Percentiles rank a stretch among this genome's conserved stretches.
These are phyloP conservation scores for Dolichotis patagonum DNA, from an alignment of 2,113 vertebrate species.

Conservation along the genomic window DNA sequence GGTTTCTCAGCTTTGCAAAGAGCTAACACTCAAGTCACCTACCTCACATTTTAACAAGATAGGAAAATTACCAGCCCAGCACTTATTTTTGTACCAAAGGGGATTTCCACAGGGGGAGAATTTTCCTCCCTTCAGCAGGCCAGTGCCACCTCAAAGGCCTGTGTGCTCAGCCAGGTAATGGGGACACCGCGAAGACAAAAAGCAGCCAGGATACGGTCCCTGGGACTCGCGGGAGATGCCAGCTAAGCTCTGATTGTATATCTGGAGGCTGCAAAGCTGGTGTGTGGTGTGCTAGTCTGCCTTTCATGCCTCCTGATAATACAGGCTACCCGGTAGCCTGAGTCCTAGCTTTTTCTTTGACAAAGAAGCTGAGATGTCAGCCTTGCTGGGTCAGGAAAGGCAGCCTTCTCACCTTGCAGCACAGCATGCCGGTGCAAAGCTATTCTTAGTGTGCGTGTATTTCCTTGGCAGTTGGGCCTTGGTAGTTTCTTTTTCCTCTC, in stretches of 20 bases:
- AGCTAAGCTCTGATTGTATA: slow-evolving; percentile 52
- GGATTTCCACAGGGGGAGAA: slow-evolving; percentile 68
- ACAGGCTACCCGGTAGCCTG: background rate
- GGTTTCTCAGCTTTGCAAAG: background rate
- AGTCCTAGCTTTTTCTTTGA: background rate
- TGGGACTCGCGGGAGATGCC: background rate
- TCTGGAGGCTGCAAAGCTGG: slow-evolving; percentile 33
- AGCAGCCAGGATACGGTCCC: background rate
- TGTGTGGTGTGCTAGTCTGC: slow-evolving; percentile 47
- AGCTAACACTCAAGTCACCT: slow-evolving; percentile 23
- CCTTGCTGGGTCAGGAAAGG: slow-evolving; percentile 21
- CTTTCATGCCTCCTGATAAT: slow-evolving; percentile 32
- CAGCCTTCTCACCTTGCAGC: slow-evolving; percentile 46
- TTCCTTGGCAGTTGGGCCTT: slow-evolving; percentile 35
- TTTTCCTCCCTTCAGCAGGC: slow-evolving; percentile 33
- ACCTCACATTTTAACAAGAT: background rate
- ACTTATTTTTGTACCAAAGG: slow-evolving; percentile 73
- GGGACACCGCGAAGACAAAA: background rate
- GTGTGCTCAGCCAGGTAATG: background rate
- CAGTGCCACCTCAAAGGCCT: slow-evolving; percentile 19
- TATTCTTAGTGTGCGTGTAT: slow-evolving; percentile 25
- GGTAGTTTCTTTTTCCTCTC: background rate
- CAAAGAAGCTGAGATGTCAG: background rate
- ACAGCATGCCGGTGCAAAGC: background rate
- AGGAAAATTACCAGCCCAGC: slow-evolving; percentile 15